Evolutionary conservation across 2,113 vertebrate species (phyloP), one percentile per base, ranked within the genome.

Genomic region (Ariopsis seemanni): DNA sequence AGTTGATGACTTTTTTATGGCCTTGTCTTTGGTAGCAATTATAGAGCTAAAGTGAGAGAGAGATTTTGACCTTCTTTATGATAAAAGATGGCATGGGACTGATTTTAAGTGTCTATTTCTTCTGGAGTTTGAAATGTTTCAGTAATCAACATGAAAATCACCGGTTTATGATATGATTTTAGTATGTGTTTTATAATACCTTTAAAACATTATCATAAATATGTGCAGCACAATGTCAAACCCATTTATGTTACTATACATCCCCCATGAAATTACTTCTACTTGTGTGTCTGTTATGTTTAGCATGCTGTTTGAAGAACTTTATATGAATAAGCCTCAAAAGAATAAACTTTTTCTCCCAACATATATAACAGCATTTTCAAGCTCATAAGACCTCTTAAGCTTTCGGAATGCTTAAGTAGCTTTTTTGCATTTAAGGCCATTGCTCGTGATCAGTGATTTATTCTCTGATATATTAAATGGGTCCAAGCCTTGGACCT

Each of bases 311-410:
- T 27, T 78, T 78, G 52, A 20, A n/a, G 48, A 25, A 88, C 77
- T 53, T 67, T 1, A 65, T 65, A 78, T 85, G 74, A 78, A 78
- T 78, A 62, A 65, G 42, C 25, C 71, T 71, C 53, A 65, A 88
- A 90, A 86, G 79, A 83, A 58, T 69, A 82, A 55, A 58, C 18
- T 79, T 81, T 88, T 14, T 50, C 67, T 83, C 65, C 62, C 17
- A 85, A 65, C 72, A 83, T 48, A 86, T 88, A 87, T 81, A 65
- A 85, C 84, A 85, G 34, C 89, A 12, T 87, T 52, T 78, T 89
- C 22, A 4, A 53, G 82, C 34, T 42, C 34, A 2, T 1, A 48
- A 27, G 12, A 69, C 27, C n/a, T 67, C n/a, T 27, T 67, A 67
- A 30, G n/a, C 2, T 69, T 69, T 69, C 22, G 30, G 5, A 17